Evolutionary conservation across 1,140 invertebrate species (phyloP).

Genomic region (Ceratoteleas bidentatus): DNA sequence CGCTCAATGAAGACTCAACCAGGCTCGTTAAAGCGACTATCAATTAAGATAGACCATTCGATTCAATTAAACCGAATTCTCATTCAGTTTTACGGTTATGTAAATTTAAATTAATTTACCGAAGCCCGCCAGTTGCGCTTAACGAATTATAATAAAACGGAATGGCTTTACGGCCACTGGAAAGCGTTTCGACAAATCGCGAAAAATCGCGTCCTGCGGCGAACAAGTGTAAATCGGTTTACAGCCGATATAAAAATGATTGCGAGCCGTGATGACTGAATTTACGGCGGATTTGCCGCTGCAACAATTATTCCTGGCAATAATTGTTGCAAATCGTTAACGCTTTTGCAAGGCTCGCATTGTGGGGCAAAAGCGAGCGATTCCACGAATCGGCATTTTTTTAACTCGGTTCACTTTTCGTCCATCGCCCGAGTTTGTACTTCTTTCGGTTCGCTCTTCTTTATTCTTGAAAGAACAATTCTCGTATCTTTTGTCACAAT

Average conservation of each 20-base stretch:
- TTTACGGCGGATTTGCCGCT: constrained; percentile 3
- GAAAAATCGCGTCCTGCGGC: not conserved
- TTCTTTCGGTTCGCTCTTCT: constrained; percentile 9
- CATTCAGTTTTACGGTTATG: not conserved
- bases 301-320: no score
- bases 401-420: not conserved
- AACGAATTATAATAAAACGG: not conserved
- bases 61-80: constrained; percentile 13
- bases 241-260: constrained; percentile 22
- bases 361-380: not conserved
- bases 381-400: not conserved
- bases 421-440: constrained; percentile 6
- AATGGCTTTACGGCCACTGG: no score
- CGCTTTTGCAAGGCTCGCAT: not conserved
- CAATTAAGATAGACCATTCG: not conserved
- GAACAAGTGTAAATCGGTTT: constrained; percentile 52
- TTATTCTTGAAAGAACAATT: constrained; percentile 10
- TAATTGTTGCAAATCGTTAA: no score
- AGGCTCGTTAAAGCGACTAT: not conserved
- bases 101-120: constrained; percentile 7
- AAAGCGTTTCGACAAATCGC: constrained; percentile 6
- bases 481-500: constrained; percentile 18
- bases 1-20: constrained; percentile 2
- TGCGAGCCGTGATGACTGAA: constrained; percentile 32
- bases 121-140: not conserved